Evolutionary conservation across 2,113 vertebrate genomes (phyloP).

Genomic region (Trochalopteron elliotii): DNA sequence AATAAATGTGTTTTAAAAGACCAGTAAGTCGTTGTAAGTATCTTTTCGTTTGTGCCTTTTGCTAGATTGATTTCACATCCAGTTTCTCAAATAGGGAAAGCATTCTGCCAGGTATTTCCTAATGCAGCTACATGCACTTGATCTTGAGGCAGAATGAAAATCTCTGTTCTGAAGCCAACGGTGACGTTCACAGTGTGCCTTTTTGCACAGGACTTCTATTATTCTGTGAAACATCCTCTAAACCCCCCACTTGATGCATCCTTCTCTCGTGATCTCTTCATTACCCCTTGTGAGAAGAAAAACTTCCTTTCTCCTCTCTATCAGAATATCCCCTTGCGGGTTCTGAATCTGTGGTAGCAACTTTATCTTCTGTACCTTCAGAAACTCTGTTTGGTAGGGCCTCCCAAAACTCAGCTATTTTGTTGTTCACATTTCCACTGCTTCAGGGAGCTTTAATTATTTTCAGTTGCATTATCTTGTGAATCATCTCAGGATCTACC

Average conservation of each 20-base stretch:
- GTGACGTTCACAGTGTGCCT: neutral
- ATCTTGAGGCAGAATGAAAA: neutral
- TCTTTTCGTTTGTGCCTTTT: neutral
- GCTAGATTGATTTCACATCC: neutral
- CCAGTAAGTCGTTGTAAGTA: neutral
- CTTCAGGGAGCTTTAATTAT: neutral
- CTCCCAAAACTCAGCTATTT: neutral
- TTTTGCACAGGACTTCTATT: neutral
- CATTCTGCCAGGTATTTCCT: neutral
- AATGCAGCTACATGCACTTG: neutral
- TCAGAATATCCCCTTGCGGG: neutral
- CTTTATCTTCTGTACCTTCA: neutral
- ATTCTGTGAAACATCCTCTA: neutral
- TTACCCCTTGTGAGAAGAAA: neutral
- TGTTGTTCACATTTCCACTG: neutral
- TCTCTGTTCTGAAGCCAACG: neutral
- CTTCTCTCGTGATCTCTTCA: neutral
- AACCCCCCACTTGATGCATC: neutral
- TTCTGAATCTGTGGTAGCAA: neutral
- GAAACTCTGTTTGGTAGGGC: neutral
- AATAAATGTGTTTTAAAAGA: neutral
- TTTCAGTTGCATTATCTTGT: neutral
- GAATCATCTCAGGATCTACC: neutral
- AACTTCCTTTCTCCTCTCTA: neutral
- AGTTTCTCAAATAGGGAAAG: neutral